A percentile compares a stretch with the other conserved stretches of the same genome.
These are phyloP conservation scores for Rafetus swinhoei DNA, from an alignment of 2,113 vertebrate genomes.

Conservation along the genomic window DNA sequence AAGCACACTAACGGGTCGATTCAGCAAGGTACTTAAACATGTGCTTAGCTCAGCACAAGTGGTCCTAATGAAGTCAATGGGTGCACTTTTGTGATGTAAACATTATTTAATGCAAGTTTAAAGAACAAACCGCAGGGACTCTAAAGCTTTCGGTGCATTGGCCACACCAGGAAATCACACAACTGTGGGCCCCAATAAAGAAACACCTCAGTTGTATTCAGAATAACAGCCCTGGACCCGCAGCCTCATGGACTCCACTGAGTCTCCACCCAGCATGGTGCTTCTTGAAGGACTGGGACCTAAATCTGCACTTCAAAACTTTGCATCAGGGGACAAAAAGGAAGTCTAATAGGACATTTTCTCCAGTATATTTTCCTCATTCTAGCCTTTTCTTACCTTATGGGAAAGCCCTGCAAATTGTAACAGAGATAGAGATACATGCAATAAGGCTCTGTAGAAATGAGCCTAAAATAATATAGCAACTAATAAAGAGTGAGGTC, in stretches of 20 bases:
- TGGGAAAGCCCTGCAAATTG: not conserved
- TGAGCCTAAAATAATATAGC: not conserved
- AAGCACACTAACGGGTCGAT: not conserved
- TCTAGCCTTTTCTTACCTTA: constrained; percentile 28
- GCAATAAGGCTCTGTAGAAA: not conserved
- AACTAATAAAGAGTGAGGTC: not conserved
- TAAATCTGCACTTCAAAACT: not conserved
- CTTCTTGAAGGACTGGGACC: not conserved
- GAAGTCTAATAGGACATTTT: not conserved
- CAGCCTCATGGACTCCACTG: not conserved
- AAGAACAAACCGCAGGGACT: not conserved
- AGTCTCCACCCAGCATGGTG: not conserved
- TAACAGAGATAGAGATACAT: constrained; percentile 10
- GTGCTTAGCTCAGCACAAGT: not conserved
- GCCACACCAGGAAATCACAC: not conserved
- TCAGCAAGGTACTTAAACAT: not conserved
- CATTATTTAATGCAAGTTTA: not conserved
- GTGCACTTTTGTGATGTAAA: constrained; percentile 1
- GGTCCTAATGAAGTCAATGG: not conserved
- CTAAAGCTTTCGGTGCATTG: not conserved
- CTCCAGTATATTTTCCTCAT: not conserved
- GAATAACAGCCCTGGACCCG: not conserved
- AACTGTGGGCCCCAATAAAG: not conserved
- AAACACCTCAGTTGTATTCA: not conserved
- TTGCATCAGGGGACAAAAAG: not conserved